Conservation (phyloP, 2,797 vertebrate genomes). For the Enteromius radiatus region DNA sequence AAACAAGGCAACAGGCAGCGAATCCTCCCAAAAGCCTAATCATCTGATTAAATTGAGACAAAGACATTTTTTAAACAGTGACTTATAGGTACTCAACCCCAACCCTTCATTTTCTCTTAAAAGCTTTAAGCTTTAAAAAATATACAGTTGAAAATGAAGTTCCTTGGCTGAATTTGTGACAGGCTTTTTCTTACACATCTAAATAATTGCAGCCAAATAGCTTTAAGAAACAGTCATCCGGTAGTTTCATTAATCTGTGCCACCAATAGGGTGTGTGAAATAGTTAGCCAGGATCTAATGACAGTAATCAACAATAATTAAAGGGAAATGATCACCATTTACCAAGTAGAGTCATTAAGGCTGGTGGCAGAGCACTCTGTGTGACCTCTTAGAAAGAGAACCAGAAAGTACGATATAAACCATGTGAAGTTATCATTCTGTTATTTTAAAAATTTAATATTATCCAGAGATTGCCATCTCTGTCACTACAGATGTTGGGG, state of each 20-base stretch:
- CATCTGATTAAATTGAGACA: conserved; percentile 74
- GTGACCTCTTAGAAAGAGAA: conserved; percentile 66
- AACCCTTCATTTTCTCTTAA: conserved; percentile 40
- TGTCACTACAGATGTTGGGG: neutral
- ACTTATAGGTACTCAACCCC: neutral
- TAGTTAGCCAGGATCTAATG: conserved; percentile 75
- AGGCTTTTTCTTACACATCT: conserved; percentile 59
- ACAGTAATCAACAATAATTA: conserved; percentile 83
- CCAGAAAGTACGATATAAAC: conserved; percentile 7
- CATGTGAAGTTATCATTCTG: neutral
- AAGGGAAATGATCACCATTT: conserved; percentile 74
- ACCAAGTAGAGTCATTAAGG: conserved; percentile 75
- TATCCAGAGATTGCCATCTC: too few species aligned
- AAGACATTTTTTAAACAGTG: conserved; percentile 56
- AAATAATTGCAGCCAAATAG: conserved; percentile 75
- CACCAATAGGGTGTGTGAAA: conserved; percentile 71
- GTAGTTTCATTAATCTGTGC: conserved; percentile 72
- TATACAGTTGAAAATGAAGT: conserved; percentile 71
- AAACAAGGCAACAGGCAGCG: conserved; percentile 46
- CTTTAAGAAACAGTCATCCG: conserved; percentile 70
- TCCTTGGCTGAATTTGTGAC: conserved; percentile 64
- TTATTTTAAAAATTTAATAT: neutral
- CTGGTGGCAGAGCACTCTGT: conserved; percentile 65
- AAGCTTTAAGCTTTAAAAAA: conserved; percentile 71
- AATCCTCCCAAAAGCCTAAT: conserved; percentile 59